These are phyloP conservation scores for Epinephelus cyanopodus DNA, from an alignment of 2,113 vertebrate genomes.

Conservation along the genomic window DNA sequence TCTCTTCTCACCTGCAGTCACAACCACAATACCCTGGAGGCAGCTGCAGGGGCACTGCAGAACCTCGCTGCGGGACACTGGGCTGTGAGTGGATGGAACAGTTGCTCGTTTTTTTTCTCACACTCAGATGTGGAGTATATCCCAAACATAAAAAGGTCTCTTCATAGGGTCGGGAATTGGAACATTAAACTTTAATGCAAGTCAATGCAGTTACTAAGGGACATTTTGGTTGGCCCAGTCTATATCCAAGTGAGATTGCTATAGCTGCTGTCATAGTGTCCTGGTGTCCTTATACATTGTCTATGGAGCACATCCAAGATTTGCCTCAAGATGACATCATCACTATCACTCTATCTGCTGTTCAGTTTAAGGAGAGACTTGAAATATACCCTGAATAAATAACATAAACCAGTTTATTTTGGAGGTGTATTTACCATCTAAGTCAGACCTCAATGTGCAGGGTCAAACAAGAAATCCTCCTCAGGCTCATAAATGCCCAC, in stretches of 20 bases:
- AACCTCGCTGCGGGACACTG: conserved; percentile 97
- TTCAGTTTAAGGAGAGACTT: conserved; percentile 2
- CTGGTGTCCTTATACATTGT: neutral
- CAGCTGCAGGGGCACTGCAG: conserved; percentile 94
- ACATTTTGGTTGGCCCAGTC: neutral
- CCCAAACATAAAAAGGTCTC: neutral
- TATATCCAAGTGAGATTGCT: neutral
- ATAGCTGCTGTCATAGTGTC: conserved; percentile 9
- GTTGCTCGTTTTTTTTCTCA: conserved; percentile 19
- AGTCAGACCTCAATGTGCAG: conserved; percentile 3
- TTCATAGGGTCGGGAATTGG: neutral
- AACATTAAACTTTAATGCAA: neutral
- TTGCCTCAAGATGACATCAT: neutral
- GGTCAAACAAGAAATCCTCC: conserved; percentile 32
- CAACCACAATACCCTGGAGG: conserved; percentile 98
- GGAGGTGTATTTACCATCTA: neutral
- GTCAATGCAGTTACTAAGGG: conserved; percentile 4
- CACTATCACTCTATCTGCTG: neutral
- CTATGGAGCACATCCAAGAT: conserved; percentile 10
- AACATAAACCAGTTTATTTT: neutral
- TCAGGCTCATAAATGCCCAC: neutral
- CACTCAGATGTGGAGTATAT: neutral
- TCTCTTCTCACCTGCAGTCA: conserved; percentile 96
- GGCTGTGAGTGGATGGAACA: conserved; percentile 81
- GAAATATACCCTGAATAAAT: conserved; percentile 13